A percentile compares a stretch with the other conserved stretches of the same genome.
phyloP scores from a whole-genome alignment of 2,888 invertebrate species.

The Clivina fossor region DNA sequence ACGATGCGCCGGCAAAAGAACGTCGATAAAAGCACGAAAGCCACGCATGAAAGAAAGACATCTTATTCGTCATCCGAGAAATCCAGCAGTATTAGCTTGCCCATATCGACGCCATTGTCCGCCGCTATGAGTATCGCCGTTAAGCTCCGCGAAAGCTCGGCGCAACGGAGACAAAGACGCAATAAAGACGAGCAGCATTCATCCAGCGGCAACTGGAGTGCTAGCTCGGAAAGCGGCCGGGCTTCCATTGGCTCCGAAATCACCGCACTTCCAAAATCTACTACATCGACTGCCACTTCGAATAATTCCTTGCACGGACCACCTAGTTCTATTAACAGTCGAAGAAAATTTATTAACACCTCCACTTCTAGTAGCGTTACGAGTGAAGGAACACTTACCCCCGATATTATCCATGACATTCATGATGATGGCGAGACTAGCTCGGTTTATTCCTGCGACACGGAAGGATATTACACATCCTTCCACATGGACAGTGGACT shows the following conservation, averaged over 20 bases:
- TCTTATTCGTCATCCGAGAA: constrained; percentile 75
- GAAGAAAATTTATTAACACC: constrained; percentile 65
- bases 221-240: constrained; percentile 85
- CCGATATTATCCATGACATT: constrained; percentile 77
- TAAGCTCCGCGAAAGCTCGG: constrained; percentile 74
- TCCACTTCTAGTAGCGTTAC: constrained; percentile 83
- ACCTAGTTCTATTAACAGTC: constrained; percentile 69
- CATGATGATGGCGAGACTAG: constrained; percentile 85
- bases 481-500: constrained; percentile 96
- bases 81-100: constrained; percentile 64
- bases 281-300: constrained; percentile 67
- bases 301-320: constrained; percentile 67
- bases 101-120: constrained; percentile 57
- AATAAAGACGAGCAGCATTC: constrained; percentile 84
- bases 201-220: constrained; percentile 93
- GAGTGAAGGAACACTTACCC: constrained; percentile 82
- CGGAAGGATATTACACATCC: constrained; percentile 96
- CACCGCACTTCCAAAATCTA: constrained; percentile 70
- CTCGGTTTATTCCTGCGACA: constrained; percentile 93
- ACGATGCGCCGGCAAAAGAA: constrained; percentile 64
- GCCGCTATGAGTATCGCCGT: constrained; percentile 65
- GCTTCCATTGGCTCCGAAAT: constrained; percentile 85
- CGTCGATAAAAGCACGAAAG: constrained; percentile 63
- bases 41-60: constrained; percentile 48
- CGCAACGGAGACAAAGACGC: constrained; percentile 69